These are phyloP conservation scores for Sturnira hondurensis DNA, from an alignment of 2,113 vertebrate genomes.

Conservation along the genomic window DNA sequence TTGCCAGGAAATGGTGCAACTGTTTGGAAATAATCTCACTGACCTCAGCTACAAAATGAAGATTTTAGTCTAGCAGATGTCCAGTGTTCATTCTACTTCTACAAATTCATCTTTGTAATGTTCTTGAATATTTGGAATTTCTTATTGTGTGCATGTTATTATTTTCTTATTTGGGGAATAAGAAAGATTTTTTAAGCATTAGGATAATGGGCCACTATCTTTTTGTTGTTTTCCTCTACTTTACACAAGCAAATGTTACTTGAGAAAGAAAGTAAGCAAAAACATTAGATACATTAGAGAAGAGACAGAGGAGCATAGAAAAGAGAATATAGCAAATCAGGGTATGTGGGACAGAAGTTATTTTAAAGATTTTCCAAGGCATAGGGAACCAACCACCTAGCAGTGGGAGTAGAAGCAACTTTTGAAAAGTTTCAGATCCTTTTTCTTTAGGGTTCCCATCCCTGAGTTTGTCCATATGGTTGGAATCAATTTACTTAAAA, in stretches of 20 bases:
- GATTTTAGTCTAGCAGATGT: not conserved
- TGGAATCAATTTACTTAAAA: not conserved
- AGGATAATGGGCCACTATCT: not conserved
- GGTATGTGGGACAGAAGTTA: accelerated
- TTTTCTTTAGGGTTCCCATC: not conserved
- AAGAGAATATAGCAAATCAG: not conserved
- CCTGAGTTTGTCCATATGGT: not conserved
- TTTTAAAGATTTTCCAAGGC: conserved; percentile 13
- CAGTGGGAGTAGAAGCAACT: conserved; percentile 49
- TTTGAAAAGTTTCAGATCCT: not conserved
- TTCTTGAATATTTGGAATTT: conserved; percentile 28
- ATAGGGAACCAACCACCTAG: conserved; percentile 77
- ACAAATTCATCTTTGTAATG: not conserved
- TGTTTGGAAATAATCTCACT: not conserved
- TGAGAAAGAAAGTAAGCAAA: not conserved
- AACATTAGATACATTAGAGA: not conserved
- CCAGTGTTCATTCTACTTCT: not conserved
- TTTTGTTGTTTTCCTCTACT: not conserved
- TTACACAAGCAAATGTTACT: not conserved
- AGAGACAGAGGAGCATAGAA: not conserved
- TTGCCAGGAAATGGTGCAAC: not conserved
- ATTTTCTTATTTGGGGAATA: not conserved
- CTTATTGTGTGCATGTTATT: not conserved
- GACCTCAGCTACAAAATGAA: not conserved
- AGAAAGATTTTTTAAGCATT: not conserved